Evolutionary conservation across 2,113 vertebrate species (phyloP), one percentile per base, ranked within the genome.

Genomic region (Ceyx cyanopectus): DNA sequence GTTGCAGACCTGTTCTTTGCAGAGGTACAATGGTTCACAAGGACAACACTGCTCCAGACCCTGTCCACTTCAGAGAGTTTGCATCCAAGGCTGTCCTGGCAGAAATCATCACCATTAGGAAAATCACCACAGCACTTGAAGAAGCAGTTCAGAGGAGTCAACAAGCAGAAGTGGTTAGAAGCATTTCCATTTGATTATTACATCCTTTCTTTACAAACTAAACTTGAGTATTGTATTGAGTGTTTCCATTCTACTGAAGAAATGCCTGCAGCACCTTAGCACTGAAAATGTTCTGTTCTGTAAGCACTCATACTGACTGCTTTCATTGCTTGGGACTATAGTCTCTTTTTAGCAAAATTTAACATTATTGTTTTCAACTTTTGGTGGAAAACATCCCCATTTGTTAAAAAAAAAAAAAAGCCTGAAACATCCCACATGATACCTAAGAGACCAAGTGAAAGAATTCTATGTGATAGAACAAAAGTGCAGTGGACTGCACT

Each of bases 11-110:
- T 51, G 30, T 8, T 17, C 58, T 78, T 77, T 20, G 26, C 18
- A 19, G 68, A 30, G 34, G 29, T 0, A 3, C 1, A 0, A 2
- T 2, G 32, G 34, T 3, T 51, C 50, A 19, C 68, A 40, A 34
- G 29, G 0, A 3, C 2, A 0, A 2, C 2, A 27, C 10, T 63
- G 15, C 80, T 74, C 51, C 61, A 61, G 76, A 67, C 24, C 24
- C 53, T 54, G 79, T 34, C 60, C 85, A 17, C 51, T 75, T 63
- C 66, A 84, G 48, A 72, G 72, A 8, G 9, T 9, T 22, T 14
- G 40, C 48, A 50, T 24, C 24, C 62, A 41, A 70, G 67, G 48
- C 58, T 82, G 37, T 9, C 34, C n/a, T 6, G 23, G 46, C 17
- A 54, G 41, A 62, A 82, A 67, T 9, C 2, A 4, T 3, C 80